Base-by-base conservation (phyloP, 2,888 invertebrate species). In the Geotrupes spiniger region DNA sequence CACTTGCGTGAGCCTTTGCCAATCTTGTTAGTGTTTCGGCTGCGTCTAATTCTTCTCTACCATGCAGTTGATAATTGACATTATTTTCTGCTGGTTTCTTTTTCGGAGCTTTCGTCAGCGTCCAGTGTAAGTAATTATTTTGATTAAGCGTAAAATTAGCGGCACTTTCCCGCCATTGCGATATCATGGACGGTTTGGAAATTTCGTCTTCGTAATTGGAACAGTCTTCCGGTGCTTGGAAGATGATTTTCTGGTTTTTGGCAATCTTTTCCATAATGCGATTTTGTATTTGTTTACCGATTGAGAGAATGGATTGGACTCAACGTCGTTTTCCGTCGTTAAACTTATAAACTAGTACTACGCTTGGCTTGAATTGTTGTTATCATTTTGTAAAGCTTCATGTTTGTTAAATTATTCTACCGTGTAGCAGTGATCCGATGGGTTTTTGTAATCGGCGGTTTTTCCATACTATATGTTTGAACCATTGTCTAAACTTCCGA, bases 111-210 rank as follows among this genome's bases (percentile, higher is more conserved):
- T 63, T 65, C 45, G 62, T 64, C 57, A 64, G 67, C 47, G 61
- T 71, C 85, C 85, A 85, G 70, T 83, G 82, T 1, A 84, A 78
- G 63, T 85, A 86, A 62, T 84, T 86, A 46, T 79, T 81, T 63
- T 85, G 84, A 56, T 82, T 81, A 0, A 87, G 87, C 54, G 82
- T 82, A 66, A 87, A 88, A 54, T 84, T 80, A 0, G 82, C 86
- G 0, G 87, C 85, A 63, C 87, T 87, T 64, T 86, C 84, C 39
- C 87, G 68, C 88, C 88, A 88, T 65, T 86, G 87, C 33, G 83
- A 82, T 9, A 87, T 75, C 63, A 85, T 79, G 28, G 84, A 76
- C 2, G 82, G 82, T 43, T 68, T 70, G 8, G 58, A 63, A 6
- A 57, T 52, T 39, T 63, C 65, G 12, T 52, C 56, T 14, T 56